These are phyloP conservation scores for Thyatira batis DNA, from an alignment of 2,888 invertebrate species.

Conservation along the genomic window DNA sequence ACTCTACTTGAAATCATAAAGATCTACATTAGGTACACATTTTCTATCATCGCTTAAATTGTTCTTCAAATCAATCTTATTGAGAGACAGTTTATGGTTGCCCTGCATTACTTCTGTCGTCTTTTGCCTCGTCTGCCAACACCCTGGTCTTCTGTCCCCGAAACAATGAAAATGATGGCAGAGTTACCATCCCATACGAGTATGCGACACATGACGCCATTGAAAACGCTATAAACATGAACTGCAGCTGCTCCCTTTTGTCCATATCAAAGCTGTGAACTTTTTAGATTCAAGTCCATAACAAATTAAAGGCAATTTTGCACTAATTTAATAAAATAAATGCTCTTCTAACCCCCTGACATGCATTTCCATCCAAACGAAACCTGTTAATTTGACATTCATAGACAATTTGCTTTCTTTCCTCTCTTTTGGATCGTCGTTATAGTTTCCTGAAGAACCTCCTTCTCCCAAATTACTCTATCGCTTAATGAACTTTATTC, in stretches of 20 bases:
- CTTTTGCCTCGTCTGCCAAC: constrained; percentile 22
- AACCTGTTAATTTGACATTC: constrained; percentile 3
- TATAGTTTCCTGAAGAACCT: neutral
- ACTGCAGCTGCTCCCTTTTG: constrained; percentile 53
- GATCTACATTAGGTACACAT: too few species aligned
- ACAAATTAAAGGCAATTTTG: constrained; percentile 19
- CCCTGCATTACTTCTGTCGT: constrained; percentile 40
- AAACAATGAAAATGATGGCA: constrained; percentile 23
- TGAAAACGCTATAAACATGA: constrained; percentile 53
- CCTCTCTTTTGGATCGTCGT: neutral
- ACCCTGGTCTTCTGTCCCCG: constrained; percentile 14
- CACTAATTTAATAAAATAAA: constrained; percentile 4
- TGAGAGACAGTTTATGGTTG: constrained; percentile 12
- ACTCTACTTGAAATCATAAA: neutral
- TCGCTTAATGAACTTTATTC: neutral
- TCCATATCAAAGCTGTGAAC: constrained; percentile 50
- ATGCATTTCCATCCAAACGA: constrained; percentile 21
- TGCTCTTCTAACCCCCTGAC: constrained; percentile 15
- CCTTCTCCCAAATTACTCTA: constrained; percentile 12
- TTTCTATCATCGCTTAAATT: neutral
- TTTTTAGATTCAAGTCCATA: constrained; percentile 37
- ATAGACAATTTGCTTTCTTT: constrained; percentile 8
- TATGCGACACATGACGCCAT: constrained; percentile 59
- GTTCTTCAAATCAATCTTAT: neutral
- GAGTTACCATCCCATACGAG: constrained; percentile 53